Conservation (phyloP, 2,113 vertebrate species). For the Bothrops jararaca region DNA sequence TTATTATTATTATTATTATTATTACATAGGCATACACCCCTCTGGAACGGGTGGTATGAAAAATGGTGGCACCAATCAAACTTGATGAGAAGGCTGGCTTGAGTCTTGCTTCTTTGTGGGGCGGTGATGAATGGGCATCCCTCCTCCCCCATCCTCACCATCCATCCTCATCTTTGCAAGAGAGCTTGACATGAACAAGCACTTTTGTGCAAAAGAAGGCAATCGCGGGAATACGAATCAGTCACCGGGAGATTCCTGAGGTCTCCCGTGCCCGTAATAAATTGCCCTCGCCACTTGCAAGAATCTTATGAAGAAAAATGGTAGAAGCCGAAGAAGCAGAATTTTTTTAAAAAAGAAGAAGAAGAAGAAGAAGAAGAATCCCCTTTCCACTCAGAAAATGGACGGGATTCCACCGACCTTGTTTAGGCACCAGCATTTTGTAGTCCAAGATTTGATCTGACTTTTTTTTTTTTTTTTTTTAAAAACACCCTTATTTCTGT, state of each 20-base stretch:
- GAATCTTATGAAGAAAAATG: slow-evolving; percentile 48
- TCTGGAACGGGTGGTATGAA: slow-evolving; percentile 35
- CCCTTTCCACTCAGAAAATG: neutral
- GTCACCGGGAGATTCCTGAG: slow-evolving; percentile 52
- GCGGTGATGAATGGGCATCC: slow-evolving; percentile 51
- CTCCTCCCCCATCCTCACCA: slow-evolving; percentile 26
- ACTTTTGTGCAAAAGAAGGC: slow-evolving; percentile 34
- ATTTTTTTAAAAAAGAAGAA: neutral
- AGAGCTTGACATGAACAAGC: slow-evolving; percentile 43
- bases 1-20: no score
- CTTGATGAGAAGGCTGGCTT: slow-evolving; percentile 51
- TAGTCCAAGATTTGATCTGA: neutral
- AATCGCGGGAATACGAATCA: slow-evolving; percentile 39
- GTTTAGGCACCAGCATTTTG: neutral
- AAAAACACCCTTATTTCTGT: neutral
- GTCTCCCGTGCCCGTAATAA: slow-evolving; percentile 34
- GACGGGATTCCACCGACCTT: neutral
- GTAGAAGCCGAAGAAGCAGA: neutral
- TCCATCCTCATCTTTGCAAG: slow-evolving; percentile 34
- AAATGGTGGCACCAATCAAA: slow-evolving; percentile 46
- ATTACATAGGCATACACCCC: neutral
- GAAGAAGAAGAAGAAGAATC: no score
- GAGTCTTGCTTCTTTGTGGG: slow-evolving; percentile 30
- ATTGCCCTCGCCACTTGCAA: slow-evolving; percentile 50
- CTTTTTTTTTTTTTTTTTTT: neutral